Conservation (phyloP, 1,140 invertebrate species). For the Sinonovacula constricta region DNA sequence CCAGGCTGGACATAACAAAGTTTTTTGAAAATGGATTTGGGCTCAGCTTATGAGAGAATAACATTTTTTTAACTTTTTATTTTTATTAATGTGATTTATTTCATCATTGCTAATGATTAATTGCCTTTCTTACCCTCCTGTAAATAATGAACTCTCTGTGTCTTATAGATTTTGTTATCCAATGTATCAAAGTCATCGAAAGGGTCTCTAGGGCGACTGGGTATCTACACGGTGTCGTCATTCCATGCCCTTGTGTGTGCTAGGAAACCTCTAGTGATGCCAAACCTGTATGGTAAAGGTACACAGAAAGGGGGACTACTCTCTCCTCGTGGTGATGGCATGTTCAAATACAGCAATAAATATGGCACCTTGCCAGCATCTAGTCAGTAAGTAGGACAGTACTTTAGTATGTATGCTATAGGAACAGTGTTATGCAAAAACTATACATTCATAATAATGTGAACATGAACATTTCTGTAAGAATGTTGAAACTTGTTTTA, state of each 20-base stretch:
- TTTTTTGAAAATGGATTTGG: too few species aligned
- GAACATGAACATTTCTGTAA: too few species aligned
- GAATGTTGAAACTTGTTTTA: not conserved
- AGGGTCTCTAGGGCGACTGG: conserved; percentile 94
- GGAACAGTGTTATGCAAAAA: too few species aligned
- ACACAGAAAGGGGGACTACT: conserved; percentile 70
- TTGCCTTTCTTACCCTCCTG: too few species aligned
- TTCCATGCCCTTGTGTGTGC: conserved; percentile 99
- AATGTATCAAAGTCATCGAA: conserved; percentile 97
- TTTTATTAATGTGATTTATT: too few species aligned
- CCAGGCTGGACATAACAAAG: too few species aligned
- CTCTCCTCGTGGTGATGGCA: conserved; percentile 69
- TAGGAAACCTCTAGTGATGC: conserved; percentile 79
- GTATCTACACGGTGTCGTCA: conserved; percentile 98
- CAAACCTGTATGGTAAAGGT: conserved; percentile 68
- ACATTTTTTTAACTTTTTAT: too few species aligned
- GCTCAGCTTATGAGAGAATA: too few species aligned
- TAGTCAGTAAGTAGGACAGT: not conserved
- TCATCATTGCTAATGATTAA: too few species aligned
- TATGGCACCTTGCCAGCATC: conserved; percentile 40
- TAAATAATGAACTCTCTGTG: too few species aligned
- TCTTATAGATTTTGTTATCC: conserved; percentile 96
- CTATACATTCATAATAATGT: too few species aligned
- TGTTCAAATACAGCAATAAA: conserved; percentile 56
- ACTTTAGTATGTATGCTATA: not conserved